Conservation (phyloP, 2,797 vertebrate genomes). For the Malurus splendens region DNA sequence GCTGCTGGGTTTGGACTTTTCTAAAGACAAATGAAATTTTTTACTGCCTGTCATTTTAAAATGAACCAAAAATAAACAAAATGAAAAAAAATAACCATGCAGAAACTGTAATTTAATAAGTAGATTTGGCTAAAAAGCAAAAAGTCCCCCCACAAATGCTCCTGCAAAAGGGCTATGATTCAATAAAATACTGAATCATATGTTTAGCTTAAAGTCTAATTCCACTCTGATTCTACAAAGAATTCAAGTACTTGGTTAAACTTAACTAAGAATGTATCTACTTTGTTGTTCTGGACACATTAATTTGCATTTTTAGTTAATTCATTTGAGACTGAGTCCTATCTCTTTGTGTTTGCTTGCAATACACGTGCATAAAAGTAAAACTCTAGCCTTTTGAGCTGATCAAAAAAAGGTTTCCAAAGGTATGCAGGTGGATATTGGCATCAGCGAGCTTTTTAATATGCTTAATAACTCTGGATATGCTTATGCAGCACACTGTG, state of each 20-base stretch:
- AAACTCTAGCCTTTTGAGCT: neutral
- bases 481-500: neutral
- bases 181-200: neutral
- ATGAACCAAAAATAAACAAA: constrained; percentile 33
- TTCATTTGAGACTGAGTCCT: neutral
- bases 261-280: neutral
- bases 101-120: constrained; percentile 19
- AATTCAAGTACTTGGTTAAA: neutral
- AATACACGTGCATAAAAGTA: neutral
- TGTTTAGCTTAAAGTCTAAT: neutral
- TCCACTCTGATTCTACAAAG: neutral
- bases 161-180: neutral
- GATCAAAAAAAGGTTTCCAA: neutral
- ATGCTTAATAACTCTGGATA: neutral
- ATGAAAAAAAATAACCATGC: neutral
- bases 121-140: neutral
- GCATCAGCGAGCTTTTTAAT: neutral
- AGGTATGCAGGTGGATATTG: neutral
- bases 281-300: neutral
- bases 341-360: neutral
- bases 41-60: constrained; percentile 1
- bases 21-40: neutral
- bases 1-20: constrained; percentile 36
- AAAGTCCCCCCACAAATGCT: neutral
- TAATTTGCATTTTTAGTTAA: neutral